Conservation (phyloP, 2,113 vertebrate species). For the Theropithecus gelada region DNA sequence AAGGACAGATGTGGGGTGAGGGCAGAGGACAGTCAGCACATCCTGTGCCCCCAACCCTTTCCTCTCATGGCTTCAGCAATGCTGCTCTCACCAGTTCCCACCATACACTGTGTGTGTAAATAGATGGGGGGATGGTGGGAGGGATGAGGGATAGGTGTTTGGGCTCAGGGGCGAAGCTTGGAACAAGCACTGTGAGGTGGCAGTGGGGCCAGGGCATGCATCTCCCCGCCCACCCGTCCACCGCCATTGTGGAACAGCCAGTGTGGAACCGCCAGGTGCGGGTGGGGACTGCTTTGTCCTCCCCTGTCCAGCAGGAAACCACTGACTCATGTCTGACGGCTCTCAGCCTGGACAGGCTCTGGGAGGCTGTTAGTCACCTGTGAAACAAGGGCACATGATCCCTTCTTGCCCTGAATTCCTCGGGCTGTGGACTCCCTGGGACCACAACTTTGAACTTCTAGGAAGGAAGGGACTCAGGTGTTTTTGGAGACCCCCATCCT, state of each 20-base stretch:
- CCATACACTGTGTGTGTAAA: background rate
- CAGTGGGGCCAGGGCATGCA: background rate
- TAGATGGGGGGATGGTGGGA: background rate
- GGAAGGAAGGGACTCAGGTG: background rate
- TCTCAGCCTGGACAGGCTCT: background rate
- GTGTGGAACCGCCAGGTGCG: background rate
- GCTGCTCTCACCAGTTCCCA: background rate
- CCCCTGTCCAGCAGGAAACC: background rate
- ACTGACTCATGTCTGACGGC: background rate
- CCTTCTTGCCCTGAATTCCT: conserved; percentile 1
- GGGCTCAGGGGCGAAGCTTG: background rate
- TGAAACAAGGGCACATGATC: background rate
- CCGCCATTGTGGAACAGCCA: background rate
- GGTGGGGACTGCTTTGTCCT: background rate
- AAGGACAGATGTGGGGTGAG: background rate
- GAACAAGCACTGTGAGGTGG: background rate
- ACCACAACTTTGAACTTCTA: background rate
- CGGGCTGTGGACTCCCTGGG: background rate
- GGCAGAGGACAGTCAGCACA: background rate
- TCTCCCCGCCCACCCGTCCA: background rate
- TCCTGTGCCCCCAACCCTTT: background rate
- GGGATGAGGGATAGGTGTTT: background rate
- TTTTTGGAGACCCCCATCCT: background rate
- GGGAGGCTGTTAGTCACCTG: background rate
- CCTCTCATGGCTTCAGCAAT: background rate